Percentiles rank a stretch among this genome's conserved stretches.
phyloP scores from a whole-genome alignment of 2,797 vertebrate species.

The Characodon lateralis region DNA sequence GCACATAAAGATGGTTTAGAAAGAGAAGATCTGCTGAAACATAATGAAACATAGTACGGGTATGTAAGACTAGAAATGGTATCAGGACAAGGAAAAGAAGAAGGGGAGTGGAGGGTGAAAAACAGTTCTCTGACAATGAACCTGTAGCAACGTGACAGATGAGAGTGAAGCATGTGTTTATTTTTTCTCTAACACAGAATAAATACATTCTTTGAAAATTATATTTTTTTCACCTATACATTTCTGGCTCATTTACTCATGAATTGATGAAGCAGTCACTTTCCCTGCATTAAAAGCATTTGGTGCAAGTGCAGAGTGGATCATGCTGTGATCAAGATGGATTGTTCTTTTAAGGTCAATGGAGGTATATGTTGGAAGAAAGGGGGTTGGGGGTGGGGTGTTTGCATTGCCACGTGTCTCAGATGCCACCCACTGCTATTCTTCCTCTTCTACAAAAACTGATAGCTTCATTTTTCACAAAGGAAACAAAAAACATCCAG shows the following conservation, averaged over 20 bases:
- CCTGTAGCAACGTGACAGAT: neutral
- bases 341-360: constrained; percentile 51
- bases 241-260: constrained; percentile 39
- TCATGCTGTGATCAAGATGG: constrained; percentile 60
- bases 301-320: constrained; percentile 41
- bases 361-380: constrained; percentile 14
- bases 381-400: constrained; percentile 12
- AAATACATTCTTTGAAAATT: constrained; percentile 11
- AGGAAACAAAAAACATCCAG: constrained; percentile 42
- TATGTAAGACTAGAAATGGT: neutral
- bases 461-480: constrained; percentile 79
- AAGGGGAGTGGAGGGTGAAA: neutral
- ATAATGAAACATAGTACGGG: constrained; percentile 18
- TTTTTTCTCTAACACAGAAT: constrained; percentile 5
- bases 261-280: constrained; percentile 57
- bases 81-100: neutral
- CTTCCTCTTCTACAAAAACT: constrained; percentile 41
- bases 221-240: constrained; percentile 23
- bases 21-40: constrained; percentile 19
- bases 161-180: constrained; percentile 1
- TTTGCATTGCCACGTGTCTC: constrained; percentile 40
- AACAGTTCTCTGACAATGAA: neutral
- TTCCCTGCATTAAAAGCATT: constrained; percentile 44
- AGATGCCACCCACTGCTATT: constrained; percentile 23
- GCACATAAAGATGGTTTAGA: constrained; percentile 24